Evolutionary conservation across 2,888 invertebrate species (phyloP).

Genomic region (Brenthis hecate): DNA sequence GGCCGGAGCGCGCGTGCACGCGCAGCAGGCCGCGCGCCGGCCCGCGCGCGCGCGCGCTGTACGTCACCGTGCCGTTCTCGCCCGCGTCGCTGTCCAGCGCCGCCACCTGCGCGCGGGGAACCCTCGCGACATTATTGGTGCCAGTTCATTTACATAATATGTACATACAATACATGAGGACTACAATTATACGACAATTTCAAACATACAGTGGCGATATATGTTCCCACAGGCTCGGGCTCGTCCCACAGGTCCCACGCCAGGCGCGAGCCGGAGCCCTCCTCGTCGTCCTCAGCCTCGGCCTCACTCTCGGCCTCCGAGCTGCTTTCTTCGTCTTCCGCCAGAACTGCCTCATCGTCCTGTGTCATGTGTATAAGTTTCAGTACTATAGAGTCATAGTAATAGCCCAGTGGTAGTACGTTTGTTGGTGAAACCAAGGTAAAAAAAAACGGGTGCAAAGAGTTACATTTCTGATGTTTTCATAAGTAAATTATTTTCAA

Average conservation of each 20-base stretch:
- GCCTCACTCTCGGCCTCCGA: constrained; percentile 60
- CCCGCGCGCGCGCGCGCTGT: constrained; percentile 86
- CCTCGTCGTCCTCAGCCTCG: constrained; percentile 45
- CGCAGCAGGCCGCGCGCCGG: constrained; percentile 90
- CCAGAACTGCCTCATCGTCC: constrained; percentile 46
- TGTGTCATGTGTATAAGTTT: constrained; percentile 27
- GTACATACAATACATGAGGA: not conserved
- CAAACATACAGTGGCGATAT: constrained; percentile 60
- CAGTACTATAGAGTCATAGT: too few species aligned
- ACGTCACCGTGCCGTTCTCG: constrained; percentile 91
- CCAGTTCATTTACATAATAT: not conserved
- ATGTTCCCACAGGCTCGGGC: constrained; percentile 47
- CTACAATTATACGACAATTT: not conserved
- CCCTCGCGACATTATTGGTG: too few species aligned
- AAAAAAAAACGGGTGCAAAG: too few species aligned
- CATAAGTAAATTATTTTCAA: too few species aligned
- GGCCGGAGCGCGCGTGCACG: constrained; percentile 91
- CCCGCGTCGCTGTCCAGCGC: constrained; percentile 93
- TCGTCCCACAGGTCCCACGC: constrained; percentile 55
- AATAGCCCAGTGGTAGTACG: too few species aligned
- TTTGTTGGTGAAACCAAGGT: too few species aligned
- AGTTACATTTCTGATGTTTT: too few species aligned
- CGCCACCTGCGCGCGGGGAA: constrained; percentile 81
- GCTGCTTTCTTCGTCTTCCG: constrained; percentile 51
- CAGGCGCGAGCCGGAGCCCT: constrained; percentile 47